phyloP scores from a whole-genome alignment of 2,113 vertebrate genomes.

The Vulpes ferrilata region DNA sequence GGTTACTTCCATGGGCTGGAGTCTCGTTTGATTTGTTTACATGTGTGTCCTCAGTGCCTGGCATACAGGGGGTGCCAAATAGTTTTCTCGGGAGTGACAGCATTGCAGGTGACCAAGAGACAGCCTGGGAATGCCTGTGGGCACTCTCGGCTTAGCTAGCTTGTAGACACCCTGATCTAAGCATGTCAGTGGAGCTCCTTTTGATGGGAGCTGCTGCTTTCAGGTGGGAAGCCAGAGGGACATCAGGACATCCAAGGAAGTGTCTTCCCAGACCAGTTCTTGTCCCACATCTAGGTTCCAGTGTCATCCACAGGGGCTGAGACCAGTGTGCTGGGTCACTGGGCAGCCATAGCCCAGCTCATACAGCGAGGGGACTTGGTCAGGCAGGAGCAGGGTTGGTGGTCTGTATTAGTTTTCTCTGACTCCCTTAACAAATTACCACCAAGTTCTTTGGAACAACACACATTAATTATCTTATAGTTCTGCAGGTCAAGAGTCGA shows the following conservation, averaged over 20 bases:
- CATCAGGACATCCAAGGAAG: neutral
- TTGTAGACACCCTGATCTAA: neutral
- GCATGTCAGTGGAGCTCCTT: neutral
- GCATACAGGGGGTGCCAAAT: neutral
- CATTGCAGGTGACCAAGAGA: neutral
- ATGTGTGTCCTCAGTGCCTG: neutral
- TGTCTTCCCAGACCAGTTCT: constrained; percentile 48
- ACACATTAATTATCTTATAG: neutral
- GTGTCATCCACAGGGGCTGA: neutral
- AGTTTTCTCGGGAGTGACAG: neutral
- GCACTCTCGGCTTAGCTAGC: fast-evolving
- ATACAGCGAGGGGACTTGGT: neutral
- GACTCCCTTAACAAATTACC: neutral
- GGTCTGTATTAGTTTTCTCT: neutral
- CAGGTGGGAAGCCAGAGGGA: neutral
- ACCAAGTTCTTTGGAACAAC: neutral
- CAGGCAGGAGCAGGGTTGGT: neutral
- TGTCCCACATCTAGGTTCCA: neutral
- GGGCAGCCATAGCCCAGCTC: neutral
- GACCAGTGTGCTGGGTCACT: neutral
- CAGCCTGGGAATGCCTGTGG: neutral
- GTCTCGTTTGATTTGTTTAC: neutral
- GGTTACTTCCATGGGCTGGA: neutral
- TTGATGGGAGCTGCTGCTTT: neutral
- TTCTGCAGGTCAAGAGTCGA: neutral